phyloP scores from a whole-genome alignment of 2,888 invertebrate species.

The Apocheima hispidaria region DNA sequence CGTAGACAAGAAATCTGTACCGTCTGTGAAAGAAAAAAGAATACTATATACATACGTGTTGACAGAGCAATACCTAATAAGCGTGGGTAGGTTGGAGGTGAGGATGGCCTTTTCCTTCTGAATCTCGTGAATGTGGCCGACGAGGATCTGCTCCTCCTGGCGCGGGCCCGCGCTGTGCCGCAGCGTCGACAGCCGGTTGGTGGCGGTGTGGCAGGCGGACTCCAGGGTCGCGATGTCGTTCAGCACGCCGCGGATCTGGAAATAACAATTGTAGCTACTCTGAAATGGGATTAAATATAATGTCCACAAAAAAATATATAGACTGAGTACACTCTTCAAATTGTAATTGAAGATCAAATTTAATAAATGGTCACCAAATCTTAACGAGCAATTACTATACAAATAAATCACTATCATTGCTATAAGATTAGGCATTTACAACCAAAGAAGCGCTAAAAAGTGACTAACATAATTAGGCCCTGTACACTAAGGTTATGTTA shows the following conservation, averaged over 20 bases:
- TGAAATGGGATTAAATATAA: too few relatives aligned
- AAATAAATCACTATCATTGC: too few relatives aligned
- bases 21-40: conserved; percentile 24
- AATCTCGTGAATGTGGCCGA: conserved; percentile 92
- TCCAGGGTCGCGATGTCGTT: conserved; percentile 97
- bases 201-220: conserved; percentile 94
- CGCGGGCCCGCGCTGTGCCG: conserved; percentile 83
- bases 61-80: conserved; percentile 82
- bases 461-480: too few relatives aligned
- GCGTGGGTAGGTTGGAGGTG: conserved; percentile 92
- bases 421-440: too few relatives aligned
- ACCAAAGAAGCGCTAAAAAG: too few relatives aligned
- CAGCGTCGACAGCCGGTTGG: conserved; percentile 91
- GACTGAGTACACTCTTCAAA: too few relatives aligned
- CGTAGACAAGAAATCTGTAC: conserved; percentile 31
- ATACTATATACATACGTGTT: conserved; percentile 44
- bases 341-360: too few relatives aligned
- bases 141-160: conserved; percentile 91
- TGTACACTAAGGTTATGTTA: too few relatives aligned
- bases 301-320: too few relatives aligned
- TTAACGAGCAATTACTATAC: too few relatives aligned
- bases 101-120: conserved; percentile 93
- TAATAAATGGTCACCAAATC: too few relatives aligned
- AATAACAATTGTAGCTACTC: too few relatives aligned
- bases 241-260: conserved; percentile 92